These are phyloP conservation scores for Drosophila acutilabella DNA, from an alignment of 2,888 invertebrate species.

Conservation along the genomic window DNA sequence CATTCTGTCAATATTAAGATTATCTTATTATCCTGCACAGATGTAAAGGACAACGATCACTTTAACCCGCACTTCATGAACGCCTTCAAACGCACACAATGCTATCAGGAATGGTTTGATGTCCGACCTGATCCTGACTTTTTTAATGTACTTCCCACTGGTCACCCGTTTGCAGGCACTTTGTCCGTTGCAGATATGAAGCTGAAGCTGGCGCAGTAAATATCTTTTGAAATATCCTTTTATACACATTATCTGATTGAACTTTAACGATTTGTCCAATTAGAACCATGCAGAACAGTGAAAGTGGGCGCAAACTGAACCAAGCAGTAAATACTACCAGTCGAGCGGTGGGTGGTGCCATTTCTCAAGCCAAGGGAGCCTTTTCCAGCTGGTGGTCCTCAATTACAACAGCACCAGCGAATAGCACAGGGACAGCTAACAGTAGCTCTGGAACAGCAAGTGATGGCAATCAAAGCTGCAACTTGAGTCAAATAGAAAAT, in stretches of 20 bases:
- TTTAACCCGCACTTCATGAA: slow-evolving; percentile 94
- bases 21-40: slow-evolving; percentile 83
- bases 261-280: not conserved
- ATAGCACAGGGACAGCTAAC: slow-evolving; percentile 25
- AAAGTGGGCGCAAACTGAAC: slow-evolving; percentile 96
- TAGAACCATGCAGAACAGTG: slow-evolving; percentile 97
- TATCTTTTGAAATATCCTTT: slow-evolving; percentile 80
- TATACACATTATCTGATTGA: not conserved
- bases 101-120: slow-evolving; percentile 93
- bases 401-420: slow-evolving; percentile 86
- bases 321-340: slow-evolving; percentile 97
- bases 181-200: slow-evolving; percentile 98
- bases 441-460: slow-evolving; percentile 24
- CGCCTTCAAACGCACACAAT: slow-evolving; percentile 94
- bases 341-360: slow-evolving; percentile 94
- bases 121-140: slow-evolving; percentile 88
- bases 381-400: slow-evolving; percentile 95
- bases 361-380: slow-evolving; percentile 94
- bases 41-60: slow-evolving; percentile 92
- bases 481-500: slow-evolving; percentile 38
- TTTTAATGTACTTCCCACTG: slow-evolving; percentile 90
- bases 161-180: slow-evolving; percentile 98
- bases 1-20: too few relatives aligned
- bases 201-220: slow-evolving; percentile 94
- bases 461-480: slow-evolving; percentile 24